Evolutionary conservation across 2,888 invertebrate species (phyloP), one percentile per base, ranked within the genome.

Genomic region (Hypomecis atomaria): DNA sequence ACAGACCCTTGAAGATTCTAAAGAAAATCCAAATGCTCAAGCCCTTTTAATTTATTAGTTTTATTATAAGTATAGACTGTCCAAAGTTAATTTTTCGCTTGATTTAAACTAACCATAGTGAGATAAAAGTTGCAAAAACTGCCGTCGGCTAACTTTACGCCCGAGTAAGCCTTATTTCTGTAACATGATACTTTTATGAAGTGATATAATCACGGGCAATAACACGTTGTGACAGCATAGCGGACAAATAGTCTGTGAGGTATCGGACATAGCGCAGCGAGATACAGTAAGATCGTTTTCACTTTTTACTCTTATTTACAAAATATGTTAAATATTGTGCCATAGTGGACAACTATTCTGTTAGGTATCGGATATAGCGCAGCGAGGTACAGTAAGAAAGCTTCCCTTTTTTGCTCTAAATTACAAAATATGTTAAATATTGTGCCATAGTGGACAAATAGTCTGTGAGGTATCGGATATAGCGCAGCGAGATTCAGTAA

Each of bases 161-260:
- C 40, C 37, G 53, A 52, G 33, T 44, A 52, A 62, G 40, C 47
- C 49, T 76, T 78, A 76, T 76, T 76, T 79, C 66, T 73, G 78
- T 74, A 78, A 78, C 69, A 61, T 60, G 75, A 79, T 78, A 66
- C 78, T 76, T 76, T 78, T 77, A 81, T 77, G 76, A 75, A 81
- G 77, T 76, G 73, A 74, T 83, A 64, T 56, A 73, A 79, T 75
- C 75, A 60, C 65, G 53, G 62, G 72, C 73, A 63, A 74, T 81
- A 78, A 84, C 73, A 63, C 69, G 74, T 77, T 76, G 74, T 78
- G 83, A 82, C 83, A 81, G 79, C 67, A 44, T 67, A 65, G 65
- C 71, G 70, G 76, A 67, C 76, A 75, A 71, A 72, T 73, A 75
- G 77, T 71, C 67, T 67, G 74, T 73, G 64, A 66, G 53, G 45